A percentile compares a stretch with the other conserved stretches of the same genome.
These are phyloP conservation scores for Hylyphantes graminicola DNA, from an alignment of 1,140 invertebrate species.

Conservation along the genomic window DNA sequence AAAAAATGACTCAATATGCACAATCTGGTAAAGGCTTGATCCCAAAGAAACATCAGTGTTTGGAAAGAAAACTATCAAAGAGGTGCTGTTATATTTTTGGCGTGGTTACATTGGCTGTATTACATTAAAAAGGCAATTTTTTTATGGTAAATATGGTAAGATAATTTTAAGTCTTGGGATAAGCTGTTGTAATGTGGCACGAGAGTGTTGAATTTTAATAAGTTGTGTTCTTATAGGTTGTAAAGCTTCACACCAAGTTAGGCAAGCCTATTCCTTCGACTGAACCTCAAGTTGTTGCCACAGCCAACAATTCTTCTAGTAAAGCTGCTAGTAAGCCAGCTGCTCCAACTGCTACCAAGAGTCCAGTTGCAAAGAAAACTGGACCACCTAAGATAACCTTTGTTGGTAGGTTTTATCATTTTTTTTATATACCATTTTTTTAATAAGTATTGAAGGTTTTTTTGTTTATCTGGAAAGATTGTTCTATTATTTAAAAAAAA, in stretches of 20 bases:
- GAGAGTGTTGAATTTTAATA: neutral
- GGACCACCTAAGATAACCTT: conserved; percentile 90
- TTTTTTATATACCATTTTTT: too few species aligned
- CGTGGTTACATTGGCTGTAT: neutral
- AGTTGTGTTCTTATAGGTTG: conserved; percentile 72
- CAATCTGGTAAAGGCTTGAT: too few species aligned
- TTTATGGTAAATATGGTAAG: too few species aligned
- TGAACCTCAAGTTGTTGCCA: conserved; percentile 86
- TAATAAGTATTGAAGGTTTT: too few species aligned
- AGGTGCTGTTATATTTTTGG: too few species aligned
- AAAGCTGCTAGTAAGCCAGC: conserved; percentile 27
- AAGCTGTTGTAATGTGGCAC: neutral
- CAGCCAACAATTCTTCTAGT: conserved; percentile 66
- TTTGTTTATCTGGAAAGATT: too few species aligned
- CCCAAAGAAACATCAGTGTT: too few species aligned
- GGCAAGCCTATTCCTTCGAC: conserved; percentile 97
- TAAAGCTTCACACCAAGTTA: conserved; percentile 94
- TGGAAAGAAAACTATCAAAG: too few species aligned
- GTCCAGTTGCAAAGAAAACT: conserved; percentile 72
- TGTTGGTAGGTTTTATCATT: conserved; percentile 73
- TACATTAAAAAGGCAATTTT: neutral
- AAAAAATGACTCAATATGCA: too few species aligned
- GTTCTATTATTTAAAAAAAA: too few species aligned
- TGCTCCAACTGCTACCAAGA: conserved; percentile 45
- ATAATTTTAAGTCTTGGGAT: neutral